These are phyloP conservation scores for Magallana ariakensis DNA, from an alignment of 1,140 invertebrate genomes.

Conservation along the genomic window DNA sequence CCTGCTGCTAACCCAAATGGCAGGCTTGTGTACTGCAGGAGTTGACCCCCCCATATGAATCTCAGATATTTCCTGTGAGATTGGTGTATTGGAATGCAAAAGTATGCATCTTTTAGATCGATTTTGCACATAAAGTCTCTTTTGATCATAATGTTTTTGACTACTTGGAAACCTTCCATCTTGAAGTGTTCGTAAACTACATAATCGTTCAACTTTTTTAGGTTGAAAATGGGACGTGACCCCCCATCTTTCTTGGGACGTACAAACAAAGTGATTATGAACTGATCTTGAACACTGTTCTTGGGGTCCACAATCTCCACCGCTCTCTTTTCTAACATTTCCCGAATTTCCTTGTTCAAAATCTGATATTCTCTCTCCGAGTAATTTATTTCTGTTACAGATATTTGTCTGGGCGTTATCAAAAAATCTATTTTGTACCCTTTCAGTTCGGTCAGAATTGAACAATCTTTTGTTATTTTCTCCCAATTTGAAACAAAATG, in stretches of 20 bases:
- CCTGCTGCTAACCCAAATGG: slow-evolving; percentile 21
- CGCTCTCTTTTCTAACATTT: slow-evolving; percentile 31
- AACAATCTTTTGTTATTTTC: not conserved
- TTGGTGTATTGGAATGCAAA: slow-evolving; percentile 29
- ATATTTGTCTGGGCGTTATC: not conserved
- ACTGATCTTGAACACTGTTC: slow-evolving; percentile 14
- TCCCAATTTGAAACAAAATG: slow-evolving; percentile 22
- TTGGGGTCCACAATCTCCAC: slow-evolving; percentile 35
- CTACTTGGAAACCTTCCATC: slow-evolving; percentile 29
- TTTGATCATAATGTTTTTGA: slow-evolving; percentile 28
- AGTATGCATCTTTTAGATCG: no score
- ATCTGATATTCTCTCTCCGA: slow-evolving; percentile 31
- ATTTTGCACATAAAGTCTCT: slow-evolving; percentile 43
- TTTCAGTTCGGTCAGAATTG: slow-evolving; percentile 3
- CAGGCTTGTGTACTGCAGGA: slow-evolving; percentile 16
- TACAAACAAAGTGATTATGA: slow-evolving; percentile 40
- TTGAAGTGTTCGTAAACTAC: slow-evolving; percentile 43
- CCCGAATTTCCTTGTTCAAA: slow-evolving; percentile 26
- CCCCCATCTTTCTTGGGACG: slow-evolving; percentile 45
- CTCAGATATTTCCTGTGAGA: slow-evolving; percentile 37
- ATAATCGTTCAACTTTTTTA: slow-evolving; percentile 32
- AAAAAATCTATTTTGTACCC: slow-evolving; percentile 33
- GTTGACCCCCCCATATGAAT: not conserved
- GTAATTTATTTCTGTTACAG: not conserved
- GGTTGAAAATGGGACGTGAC: slow-evolving; percentile 16